These are phyloP conservation scores for Neoascia interrupta DNA, from an alignment of 2,888 invertebrate species.

Conservation along the genomic window DNA sequence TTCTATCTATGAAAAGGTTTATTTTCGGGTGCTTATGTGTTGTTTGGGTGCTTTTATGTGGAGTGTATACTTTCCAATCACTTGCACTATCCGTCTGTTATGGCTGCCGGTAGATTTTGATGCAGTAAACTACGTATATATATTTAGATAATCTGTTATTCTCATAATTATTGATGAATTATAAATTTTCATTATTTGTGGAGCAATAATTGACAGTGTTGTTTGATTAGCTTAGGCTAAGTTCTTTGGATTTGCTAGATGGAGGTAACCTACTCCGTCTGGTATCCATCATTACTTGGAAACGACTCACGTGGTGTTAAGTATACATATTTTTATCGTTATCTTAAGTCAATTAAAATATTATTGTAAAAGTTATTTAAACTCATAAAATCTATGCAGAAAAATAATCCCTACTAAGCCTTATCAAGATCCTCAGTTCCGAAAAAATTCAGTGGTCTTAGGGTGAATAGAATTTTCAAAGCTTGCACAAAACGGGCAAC, in stretches of 20 bases:
- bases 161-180: slow-evolving; percentile 26
- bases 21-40: slow-evolving; percentile 22
- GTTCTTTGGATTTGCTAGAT: slow-evolving; percentile 51
- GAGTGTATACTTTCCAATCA: slow-evolving; percentile 5
- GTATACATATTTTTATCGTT: no score
- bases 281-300: slow-evolving; percentile 45
- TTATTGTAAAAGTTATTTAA: no score
- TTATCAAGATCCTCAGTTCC: no score
- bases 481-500: no score
- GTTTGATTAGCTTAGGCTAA: slow-evolving; percentile 35
- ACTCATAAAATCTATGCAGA: no score
- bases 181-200: slow-evolving; percentile 30
- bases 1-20: slow-evolving; percentile 22
- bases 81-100: background rate
- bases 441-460: no score
- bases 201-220: slow-evolving; percentile 25
- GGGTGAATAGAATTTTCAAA: no score
- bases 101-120: slow-evolving; percentile 10
- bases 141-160: slow-evolving; percentile 16
- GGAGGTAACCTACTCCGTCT: slow-evolving; percentile 46
- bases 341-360: no score
- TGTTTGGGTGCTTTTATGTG: no score
- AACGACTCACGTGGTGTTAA: no score
- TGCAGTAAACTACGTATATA: no score
- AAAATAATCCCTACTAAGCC: no score